Percentiles rank a stretch among this genome's conserved stretches.
Evolutionary conservation across 2,888 invertebrate genomes (phyloP).

Genomic region (Gymnoscelis rufifasciata): DNA sequence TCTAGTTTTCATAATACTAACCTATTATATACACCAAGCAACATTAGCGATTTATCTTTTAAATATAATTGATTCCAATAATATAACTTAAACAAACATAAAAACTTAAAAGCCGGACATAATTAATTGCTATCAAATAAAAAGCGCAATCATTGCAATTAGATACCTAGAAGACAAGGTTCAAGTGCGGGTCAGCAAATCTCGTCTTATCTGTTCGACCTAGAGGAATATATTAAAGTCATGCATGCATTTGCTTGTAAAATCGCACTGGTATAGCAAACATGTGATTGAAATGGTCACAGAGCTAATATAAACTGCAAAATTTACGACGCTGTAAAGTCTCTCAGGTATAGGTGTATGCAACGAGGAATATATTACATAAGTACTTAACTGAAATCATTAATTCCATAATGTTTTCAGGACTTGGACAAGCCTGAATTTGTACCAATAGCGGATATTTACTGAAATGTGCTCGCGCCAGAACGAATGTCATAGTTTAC

Average conservation of each 20-base stretch:
- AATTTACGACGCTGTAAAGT: slow-evolving; percentile 15
- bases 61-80: too few relatives aligned
- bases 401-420: too few relatives aligned
- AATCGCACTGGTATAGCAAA: slow-evolving; percentile 26
- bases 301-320: slow-evolving; percentile 4
- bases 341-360: slow-evolving; percentile 2
- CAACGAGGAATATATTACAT: neutral
- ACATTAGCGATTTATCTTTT: too few relatives aligned
- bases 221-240: slow-evolving; percentile 53
- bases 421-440: too few relatives aligned
- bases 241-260: slow-evolving; percentile 40
- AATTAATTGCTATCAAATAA: slow-evolving; percentile 11
- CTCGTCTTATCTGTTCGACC: slow-evolving; percentile 51
- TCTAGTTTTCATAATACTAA: too few relatives aligned
- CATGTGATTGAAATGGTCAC: slow-evolving; percentile 27
- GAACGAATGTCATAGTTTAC: too few relatives aligned
- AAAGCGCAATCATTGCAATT: slow-evolving; percentile 26
- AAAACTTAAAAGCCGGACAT: slow-evolving; percentile 22
- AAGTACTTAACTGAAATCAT: neutral
- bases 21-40: too few relatives aligned
- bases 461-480: too few relatives aligned
- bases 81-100: too few relatives aligned
- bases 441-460: too few relatives aligned
- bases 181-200: slow-evolving; percentile 47
- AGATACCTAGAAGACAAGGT: slow-evolving; percentile 26